These are phyloP conservation scores for Tenthredo distinguenda DNA, from an alignment of 2,888 invertebrate genomes.

Conservation along the genomic window DNA sequence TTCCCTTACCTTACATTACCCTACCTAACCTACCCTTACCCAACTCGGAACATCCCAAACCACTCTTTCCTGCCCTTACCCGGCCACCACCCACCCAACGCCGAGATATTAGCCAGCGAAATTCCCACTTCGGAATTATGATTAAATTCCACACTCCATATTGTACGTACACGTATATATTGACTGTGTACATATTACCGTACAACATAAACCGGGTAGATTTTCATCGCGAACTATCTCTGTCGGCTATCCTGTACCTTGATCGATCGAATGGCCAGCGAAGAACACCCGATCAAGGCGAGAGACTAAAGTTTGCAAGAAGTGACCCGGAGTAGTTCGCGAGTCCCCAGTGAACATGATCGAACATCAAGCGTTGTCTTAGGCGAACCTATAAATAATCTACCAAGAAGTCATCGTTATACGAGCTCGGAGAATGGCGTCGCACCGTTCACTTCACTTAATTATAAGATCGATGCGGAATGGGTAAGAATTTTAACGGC, in stretches of 20 bases:
- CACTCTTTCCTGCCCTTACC: slow-evolving; percentile 52
- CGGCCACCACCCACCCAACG: slow-evolving; percentile 57
- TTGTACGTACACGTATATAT: slow-evolving; percentile 11
- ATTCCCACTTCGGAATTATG: slow-evolving; percentile 63
- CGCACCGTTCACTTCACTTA: background rate
- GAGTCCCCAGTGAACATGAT: background rate
- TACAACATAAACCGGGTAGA: background rate
- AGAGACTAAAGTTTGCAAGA: slow-evolving; percentile 2
- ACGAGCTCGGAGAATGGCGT: background rate
- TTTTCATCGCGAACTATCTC: slow-evolving; percentile 23
- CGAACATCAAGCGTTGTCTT: slow-evolving; percentile 25
- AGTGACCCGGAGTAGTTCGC: slow-evolving; percentile 3
- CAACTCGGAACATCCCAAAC: slow-evolving; percentile 39
- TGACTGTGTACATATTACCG: background rate
- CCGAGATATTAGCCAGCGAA: slow-evolving; percentile 63
- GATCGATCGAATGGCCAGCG: slow-evolving; percentile 32
- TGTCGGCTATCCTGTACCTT: background rate
- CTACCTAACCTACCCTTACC: slow-evolving; percentile 56
- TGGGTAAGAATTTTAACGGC: slow-evolving; percentile 27
- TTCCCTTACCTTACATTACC: slow-evolving; percentile 68
- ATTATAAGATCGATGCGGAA: slow-evolving; percentile 32
- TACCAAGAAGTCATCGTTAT: background rate
- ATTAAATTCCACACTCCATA: slow-evolving; percentile 61
- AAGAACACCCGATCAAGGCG: slow-evolving; percentile 3
- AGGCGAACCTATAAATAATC: background rate